Evolutionary conservation across 2,888 invertebrate genomes (phyloP), one percentile per base, ranked within the genome.

Genomic region (Dioctria rufipes): DNA sequence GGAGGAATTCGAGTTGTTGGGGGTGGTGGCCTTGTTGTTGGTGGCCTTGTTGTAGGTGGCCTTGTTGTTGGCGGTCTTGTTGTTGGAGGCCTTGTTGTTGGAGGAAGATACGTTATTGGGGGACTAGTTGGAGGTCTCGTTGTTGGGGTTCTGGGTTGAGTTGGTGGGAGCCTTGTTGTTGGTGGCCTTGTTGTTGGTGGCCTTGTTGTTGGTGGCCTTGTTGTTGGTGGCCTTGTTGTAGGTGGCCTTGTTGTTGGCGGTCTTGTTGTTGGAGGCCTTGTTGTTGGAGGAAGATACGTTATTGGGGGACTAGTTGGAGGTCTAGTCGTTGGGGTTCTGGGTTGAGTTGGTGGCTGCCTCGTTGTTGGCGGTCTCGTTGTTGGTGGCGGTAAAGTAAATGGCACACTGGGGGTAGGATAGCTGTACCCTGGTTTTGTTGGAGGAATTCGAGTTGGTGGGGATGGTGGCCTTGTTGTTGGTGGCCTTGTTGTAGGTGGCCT

Each of bases 401-500:
- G 25, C 5, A 71, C 46, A 11, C 75, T 69, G 1, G 67, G 58
- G 6, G 84, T 84, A 8, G 42, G 40, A 40, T 40, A 58, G 3
- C 54, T 54, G 3, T 25, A n/a, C 5, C 25, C 40, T 39, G 73
- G 58, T 39, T 77, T 8, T 13, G 2, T 37, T 40, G 77, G 60
- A 11, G 80, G 77, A 1, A 58, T 51, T 6, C 84, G 78, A 8
- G 82, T 80, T n/a, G 54, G 65, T 4, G 13, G 78, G 3, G 13
- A 69, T n/a, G 69, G 84, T 49, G 82, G 83, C 42, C 84, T 84
- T 5, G 83, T 82, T 4, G 84, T 84, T 78, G 85, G 85, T 6
- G 83, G 80, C 3, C 84, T 84, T 78, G 85, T 85, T 67, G 5
- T 78, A 42, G 86, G 78, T 77, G 85, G 85, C 5, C 83, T 83